Conservation (phyloP, 2,113 vertebrate genomes). For the Malurus melanocephalus region DNA sequence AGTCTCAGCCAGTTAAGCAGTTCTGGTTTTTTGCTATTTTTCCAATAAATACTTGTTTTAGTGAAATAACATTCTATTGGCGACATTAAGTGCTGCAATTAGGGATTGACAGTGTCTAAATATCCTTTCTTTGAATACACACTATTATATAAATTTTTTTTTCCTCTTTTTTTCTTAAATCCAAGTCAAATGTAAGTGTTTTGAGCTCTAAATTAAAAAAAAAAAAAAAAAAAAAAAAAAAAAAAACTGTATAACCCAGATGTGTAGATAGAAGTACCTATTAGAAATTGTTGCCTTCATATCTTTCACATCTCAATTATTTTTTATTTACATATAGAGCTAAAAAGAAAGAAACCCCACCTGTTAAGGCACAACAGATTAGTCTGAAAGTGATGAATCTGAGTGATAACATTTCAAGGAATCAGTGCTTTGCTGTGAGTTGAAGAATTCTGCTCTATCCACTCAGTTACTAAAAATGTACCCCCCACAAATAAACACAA, state of each 20-base stretch:
- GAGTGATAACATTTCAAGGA: not conserved
- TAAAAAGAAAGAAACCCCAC: not conserved
- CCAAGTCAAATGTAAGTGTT: not conserved
- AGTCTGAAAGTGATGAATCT: constrained; percentile 6
- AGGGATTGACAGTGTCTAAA: not conserved
- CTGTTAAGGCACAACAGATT: constrained; percentile 12
- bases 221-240: not conserved
- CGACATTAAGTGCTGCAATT: not conserved
- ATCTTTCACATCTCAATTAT: not conserved
- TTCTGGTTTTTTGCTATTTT: not conserved
- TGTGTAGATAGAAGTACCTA: not conserved
- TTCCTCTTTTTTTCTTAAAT: not conserved
- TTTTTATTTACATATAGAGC: not conserved
- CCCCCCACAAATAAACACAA: not conserved
- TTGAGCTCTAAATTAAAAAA: not conserved
- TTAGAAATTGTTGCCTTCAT: constrained; percentile 5
- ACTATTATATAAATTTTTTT: not conserved
- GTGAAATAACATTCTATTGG: not conserved
- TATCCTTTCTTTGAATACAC: not conserved
- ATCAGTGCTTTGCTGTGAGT: not conserved
- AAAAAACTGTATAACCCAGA: not conserved
- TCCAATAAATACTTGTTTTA: not conserved
- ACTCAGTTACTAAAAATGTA: not conserved
- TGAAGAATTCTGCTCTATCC: not conserved
- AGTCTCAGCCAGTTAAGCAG: not conserved